Evolutionary conservation across 1,140 invertebrate genomes (phyloP), one percentile per base, ranked within the genome.

Genomic region (Propsilocerus akamusi): DNA sequence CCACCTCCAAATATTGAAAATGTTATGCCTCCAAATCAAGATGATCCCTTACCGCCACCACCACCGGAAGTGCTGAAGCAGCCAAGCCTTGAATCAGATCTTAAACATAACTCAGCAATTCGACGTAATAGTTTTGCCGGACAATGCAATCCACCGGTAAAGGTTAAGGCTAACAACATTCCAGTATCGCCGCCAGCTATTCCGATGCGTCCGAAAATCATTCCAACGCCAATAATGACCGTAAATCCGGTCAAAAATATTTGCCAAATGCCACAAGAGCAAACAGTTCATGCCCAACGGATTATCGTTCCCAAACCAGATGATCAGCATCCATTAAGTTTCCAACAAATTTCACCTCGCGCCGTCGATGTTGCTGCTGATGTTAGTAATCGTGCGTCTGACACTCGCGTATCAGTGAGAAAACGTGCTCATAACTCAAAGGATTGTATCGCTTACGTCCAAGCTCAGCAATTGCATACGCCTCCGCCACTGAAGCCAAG

Each of bases 1-100:
- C 76, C 78, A 5, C 80, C 81, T 7, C 78, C 80, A 6, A 64
- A 79, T 54, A 73, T 74, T 55, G 76, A 76, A 54, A 73, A 53
- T 25, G 61, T 77, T 25, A 64, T 76, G 46, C 57, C 60, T 28
- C 10, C 8, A 6, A 68, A 72, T 47, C 73, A 70, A 52, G 81
- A 83, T 55, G 80, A 82, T 58, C 80, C 80, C 5, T 63, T 83
- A 47, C 81, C 81, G n/a, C 80, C 78, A 3, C 78, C 81, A 7
- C 81, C 81, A 20, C 72, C 75, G 10, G 65, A 72, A 56, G 58
- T 65, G 34, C 41, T 65, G 14, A 47, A 54, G 10, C 25, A 10
- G 6, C 26, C 2, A 32, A 53, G 10, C 10, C 24, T 14, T 30
- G 51, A 41, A 47, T 17, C 11, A 41, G 17, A 41, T 6, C 22